A percentile compares a stretch with the other conserved stretches of the same genome.
Evolutionary conservation across 2,888 invertebrate genomes (phyloP).

Genomic region (Plebejus argus): DNA sequence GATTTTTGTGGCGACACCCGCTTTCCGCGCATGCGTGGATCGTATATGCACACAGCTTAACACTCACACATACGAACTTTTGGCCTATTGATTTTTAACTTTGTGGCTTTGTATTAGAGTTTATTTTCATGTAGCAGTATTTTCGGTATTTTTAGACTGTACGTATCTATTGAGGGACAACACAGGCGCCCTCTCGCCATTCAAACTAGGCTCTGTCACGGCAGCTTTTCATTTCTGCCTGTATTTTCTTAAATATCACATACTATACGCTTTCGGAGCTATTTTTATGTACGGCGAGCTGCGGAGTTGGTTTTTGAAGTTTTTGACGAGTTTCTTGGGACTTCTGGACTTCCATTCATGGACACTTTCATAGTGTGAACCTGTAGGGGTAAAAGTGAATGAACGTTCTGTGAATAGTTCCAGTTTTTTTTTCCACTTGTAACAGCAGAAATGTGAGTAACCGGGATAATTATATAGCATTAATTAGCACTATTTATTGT

Average conservation of each 20-base stretch:
- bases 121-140: slow-evolving; percentile 36
- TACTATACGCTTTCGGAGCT: slow-evolving; percentile 53
- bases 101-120: slow-evolving; percentile 41
- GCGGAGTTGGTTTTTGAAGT: not conserved
- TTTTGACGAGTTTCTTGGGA: slow-evolving; percentile 47
- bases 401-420: slow-evolving; percentile 47
- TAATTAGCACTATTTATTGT: not conserved
- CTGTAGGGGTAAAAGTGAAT: slow-evolving; percentile 60
- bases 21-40: slow-evolving; percentile 67
- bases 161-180: slow-evolving; percentile 63
- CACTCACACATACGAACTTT: slow-evolving; percentile 53
- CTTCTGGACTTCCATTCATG: slow-evolving; percentile 61
- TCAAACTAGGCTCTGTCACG: slow-evolving; percentile 69
- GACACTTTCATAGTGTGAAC: slow-evolving; percentile 69
- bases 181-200: slow-evolving; percentile 75
- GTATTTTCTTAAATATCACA: slow-evolving; percentile 65
- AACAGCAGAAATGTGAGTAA: slow-evolving; percentile 2
- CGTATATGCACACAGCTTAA: slow-evolving; percentile 58
- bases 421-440: too few relatives aligned
- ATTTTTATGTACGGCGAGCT: slow-evolving; percentile 31
- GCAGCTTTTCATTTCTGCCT: slow-evolving; percentile 69
- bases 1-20: slow-evolving; percentile 70
- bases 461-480: not conserved
- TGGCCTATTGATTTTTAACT: slow-evolving; percentile 43
- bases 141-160: slow-evolving; percentile 75